phyloP scores from a whole-genome alignment of 2,797 vertebrate species.

The Garrulus glandarius region DNA sequence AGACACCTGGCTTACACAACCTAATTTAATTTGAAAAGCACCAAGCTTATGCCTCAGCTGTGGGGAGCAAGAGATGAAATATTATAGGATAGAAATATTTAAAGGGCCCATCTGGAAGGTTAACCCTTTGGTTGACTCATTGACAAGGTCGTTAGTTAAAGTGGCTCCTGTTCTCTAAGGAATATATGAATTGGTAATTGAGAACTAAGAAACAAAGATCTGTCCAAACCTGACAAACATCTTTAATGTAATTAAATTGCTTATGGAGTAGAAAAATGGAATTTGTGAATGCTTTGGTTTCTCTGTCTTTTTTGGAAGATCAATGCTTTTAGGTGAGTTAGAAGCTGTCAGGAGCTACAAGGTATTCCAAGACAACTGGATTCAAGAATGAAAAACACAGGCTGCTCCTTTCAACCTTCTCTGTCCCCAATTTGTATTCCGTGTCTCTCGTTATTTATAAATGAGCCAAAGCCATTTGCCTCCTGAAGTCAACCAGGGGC shows the following conservation, averaged over 20 bases:
- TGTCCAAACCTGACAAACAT: conserved; percentile 50
- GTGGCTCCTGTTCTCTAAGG: conserved; percentile 53
- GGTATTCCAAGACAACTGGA: not conserved
- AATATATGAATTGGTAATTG: conserved; percentile 64
- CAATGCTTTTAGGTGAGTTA: not conserved
- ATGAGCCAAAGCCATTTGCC: conserved; percentile 3
- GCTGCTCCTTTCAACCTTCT: not conserved
- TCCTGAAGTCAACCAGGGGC: not conserved
- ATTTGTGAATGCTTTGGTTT: not conserved
- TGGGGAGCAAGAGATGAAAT: conserved; percentile 72
- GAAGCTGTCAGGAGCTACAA: not conserved
- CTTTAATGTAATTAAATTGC: conserved; percentile 60
- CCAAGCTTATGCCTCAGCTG: conserved; percentile 73
- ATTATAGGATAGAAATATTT: conserved; percentile 66
- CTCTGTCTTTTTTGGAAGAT: conserved; percentile 11
- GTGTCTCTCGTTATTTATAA: not conserved
- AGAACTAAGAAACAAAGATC: conserved; percentile 46
- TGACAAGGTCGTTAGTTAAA: conserved; percentile 71
- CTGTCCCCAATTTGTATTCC: not conserved
- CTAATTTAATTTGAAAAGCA: conserved; percentile 78
- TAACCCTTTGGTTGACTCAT: conserved; percentile 72
- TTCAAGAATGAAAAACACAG: not conserved
- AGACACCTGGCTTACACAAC: conserved; percentile 75
- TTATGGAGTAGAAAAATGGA: conserved; percentile 25
- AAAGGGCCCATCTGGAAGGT: conserved; percentile 74